Percentiles rank a stretch among this genome's conserved stretches.
phyloP scores from a whole-genome alignment of 2,888 invertebrate species.

The Epistrophella euchroma region DNA sequence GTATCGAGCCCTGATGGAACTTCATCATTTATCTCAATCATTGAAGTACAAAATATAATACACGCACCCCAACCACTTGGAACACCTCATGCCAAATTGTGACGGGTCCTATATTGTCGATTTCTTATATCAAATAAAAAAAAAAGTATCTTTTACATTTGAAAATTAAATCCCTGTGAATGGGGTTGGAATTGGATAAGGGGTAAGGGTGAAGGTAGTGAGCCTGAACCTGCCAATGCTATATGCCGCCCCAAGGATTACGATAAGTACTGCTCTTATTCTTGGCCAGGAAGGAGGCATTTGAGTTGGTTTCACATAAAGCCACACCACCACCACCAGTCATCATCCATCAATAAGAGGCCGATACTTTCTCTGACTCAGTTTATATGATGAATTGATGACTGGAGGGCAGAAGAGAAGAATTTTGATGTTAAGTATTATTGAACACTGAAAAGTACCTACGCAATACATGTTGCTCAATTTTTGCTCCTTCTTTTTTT shows the following conservation, averaged over 20 bases:
- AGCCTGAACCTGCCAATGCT: background rate
- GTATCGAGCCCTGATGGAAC: conserved; percentile 37
- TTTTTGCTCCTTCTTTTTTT: conserved; percentile 24
- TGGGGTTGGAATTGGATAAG: background rate
- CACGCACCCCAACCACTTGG: conserved; percentile 21
- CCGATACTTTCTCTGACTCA: conserved; percentile 4
- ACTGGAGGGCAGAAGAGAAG: conserved; percentile 11
- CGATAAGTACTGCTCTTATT: conserved; percentile 24
- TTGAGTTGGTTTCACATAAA: conserved; percentile 13
- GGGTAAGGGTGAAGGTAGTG: background rate
- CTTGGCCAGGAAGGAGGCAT: conserved; percentile 15
- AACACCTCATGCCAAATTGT: conserved; percentile 43
- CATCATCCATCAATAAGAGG: conserved; percentile 37
- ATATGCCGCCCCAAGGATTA: conserved; percentile 7
- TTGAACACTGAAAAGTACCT: conserved; percentile 47
- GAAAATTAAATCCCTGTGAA: conserved; percentile 34
- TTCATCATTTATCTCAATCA: conserved; percentile 73
- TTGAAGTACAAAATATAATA: conserved; percentile 27
- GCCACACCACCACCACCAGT: conserved; percentile 7
- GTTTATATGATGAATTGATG: conserved; percentile 25
- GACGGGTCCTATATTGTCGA: conserved; percentile 40
- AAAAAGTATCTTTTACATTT: conserved; percentile 42
- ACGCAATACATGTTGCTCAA: conserved; percentile 48
- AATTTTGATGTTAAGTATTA: conserved; percentile 54
- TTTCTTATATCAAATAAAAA: conserved; percentile 35